phyloP scores from a whole-genome alignment of 2,888 invertebrate species.

The Nomada hirtipes region DNA sequence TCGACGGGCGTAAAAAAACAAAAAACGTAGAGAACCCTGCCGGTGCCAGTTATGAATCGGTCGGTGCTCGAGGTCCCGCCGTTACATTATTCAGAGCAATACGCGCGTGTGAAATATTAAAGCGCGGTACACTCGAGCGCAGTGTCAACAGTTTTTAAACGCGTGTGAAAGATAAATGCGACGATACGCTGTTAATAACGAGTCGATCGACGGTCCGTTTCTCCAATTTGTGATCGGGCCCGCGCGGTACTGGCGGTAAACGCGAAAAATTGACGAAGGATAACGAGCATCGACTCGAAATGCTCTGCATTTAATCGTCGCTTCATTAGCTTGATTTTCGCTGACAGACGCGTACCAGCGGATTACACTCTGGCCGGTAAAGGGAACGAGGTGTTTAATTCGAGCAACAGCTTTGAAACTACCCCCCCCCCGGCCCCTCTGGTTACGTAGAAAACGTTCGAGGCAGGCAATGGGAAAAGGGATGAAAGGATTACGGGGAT shows the following conservation, averaged over 20 bases:
- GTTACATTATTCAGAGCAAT: constrained; percentile 54
- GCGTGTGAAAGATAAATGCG: constrained; percentile 36
- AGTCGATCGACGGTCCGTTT: constrained; percentile 11
- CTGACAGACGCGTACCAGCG: background rate
- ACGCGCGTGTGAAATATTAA: constrained; percentile 47
- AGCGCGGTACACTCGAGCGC: constrained; percentile 21
- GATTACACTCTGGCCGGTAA: background rate
- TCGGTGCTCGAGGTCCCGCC: constrained; percentile 10
- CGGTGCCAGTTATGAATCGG: constrained; percentile 23
- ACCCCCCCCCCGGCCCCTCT: constrained; percentile 29
- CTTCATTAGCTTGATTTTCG: constrained; percentile 34
- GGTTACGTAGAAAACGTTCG: constrained; percentile 69
- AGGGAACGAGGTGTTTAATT: constrained; percentile 5
- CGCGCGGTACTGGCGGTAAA: background rate
- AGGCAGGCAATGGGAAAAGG: constrained; percentile 77
- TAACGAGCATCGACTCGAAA: constrained; percentile 1
- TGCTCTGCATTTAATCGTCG: constrained; percentile 23
- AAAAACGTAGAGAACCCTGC: constrained; percentile 13
- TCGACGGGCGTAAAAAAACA: background rate
- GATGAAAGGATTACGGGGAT: constrained; percentile 81
- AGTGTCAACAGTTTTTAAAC: constrained; percentile 44
- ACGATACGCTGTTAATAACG: constrained; percentile 33
- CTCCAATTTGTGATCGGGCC: too few species aligned
- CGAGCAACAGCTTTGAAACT: constrained; percentile 46
- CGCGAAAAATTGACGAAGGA: constrained; percentile 24